phyloP scores from a whole-genome alignment of 2,888 invertebrate genomes.

The Tenthredo notha region DNA sequence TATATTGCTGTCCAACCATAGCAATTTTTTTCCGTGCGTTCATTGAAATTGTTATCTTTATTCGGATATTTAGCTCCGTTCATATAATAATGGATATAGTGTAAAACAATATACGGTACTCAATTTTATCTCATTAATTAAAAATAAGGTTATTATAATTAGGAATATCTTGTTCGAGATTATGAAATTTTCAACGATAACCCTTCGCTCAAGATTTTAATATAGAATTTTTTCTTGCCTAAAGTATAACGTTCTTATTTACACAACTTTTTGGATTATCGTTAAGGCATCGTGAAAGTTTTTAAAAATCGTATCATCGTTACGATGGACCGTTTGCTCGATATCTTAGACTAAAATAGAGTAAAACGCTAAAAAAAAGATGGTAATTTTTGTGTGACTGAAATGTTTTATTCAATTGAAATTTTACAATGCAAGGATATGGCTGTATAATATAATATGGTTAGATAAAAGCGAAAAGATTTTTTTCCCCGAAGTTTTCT shows the following conservation, averaged over 20 bases:
- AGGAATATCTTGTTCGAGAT: not conserved
- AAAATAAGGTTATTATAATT: constrained; percentile 31
- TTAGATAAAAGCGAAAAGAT: not conserved
- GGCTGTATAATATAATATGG: not conserved
- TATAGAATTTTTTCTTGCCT: not conserved
- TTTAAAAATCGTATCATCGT: not conserved
- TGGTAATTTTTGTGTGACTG: no score
- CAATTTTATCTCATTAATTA: constrained; percentile 3
- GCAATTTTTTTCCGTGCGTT: no score
- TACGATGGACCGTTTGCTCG: not conserved
- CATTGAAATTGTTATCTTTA: not conserved
- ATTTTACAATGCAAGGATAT: not conserved
- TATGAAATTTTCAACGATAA: constrained; percentile 17
- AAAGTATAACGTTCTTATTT: not conserved
- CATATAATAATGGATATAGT: constrained; percentile 12
- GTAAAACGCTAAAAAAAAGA: not conserved
- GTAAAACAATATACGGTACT: constrained; percentile 9
- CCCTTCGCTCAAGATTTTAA: constrained; percentile 3
- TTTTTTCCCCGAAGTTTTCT: not conserved
- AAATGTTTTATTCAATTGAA: not conserved
- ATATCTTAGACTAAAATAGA: not conserved
- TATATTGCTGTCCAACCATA: no score
- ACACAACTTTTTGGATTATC: not conserved
- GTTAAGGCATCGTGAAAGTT: not conserved
- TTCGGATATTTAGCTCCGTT: not conserved